Evolutionary conservation across 2,113 vertebrate genomes (phyloP).

Genomic region (Hydrolagus affinis): DNA sequence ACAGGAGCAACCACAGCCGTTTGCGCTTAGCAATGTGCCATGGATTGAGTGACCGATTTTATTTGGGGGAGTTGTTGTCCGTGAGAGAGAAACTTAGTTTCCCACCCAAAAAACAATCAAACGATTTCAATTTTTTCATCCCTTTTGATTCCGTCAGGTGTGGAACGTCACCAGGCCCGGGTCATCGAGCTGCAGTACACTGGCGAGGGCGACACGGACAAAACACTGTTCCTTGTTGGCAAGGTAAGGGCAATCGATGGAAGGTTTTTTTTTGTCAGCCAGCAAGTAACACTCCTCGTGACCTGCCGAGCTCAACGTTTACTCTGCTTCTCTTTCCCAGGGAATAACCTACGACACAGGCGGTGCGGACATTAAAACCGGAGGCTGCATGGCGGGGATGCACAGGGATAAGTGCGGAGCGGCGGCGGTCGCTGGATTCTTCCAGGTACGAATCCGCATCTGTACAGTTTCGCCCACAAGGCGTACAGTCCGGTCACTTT

Average conservation of each 20-base stretch:
- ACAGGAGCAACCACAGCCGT: too few species aligned
- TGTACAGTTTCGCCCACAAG: not conserved
- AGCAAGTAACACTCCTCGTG: not conserved
- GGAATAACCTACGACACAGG: slow-evolving; percentile 70
- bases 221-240: slow-evolving; percentile 63
- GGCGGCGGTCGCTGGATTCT: slow-evolving; percentile 66
- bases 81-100: too few species aligned
- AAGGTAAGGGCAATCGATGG: slow-evolving; percentile 50
- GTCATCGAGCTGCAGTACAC: slow-evolving; percentile 61
- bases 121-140: not conserved
- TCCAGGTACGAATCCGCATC: slow-evolving; percentile 48
- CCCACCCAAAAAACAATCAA: too few species aligned
- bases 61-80: not conserved
- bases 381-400: slow-evolving; percentile 67
- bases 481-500: too few species aligned
- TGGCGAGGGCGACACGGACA: slow-evolving; percentile 54
- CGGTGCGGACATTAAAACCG: slow-evolving; percentile 69
- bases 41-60: not conserved
- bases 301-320: not conserved
- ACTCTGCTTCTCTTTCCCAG: slow-evolving; percentile 38
- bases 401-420: slow-evolving; percentile 72
- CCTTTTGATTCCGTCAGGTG: slow-evolving; percentile 40
- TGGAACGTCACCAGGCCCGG: slow-evolving; percentile 61
- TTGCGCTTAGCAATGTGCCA: not conserved
- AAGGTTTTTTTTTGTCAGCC: not conserved